A percentile compares a stretch with the other conserved stretches of the same genome.
Evolutionary conservation across 2,113 vertebrate genomes (phyloP).

Genomic region (Labrus mixtus): DNA sequence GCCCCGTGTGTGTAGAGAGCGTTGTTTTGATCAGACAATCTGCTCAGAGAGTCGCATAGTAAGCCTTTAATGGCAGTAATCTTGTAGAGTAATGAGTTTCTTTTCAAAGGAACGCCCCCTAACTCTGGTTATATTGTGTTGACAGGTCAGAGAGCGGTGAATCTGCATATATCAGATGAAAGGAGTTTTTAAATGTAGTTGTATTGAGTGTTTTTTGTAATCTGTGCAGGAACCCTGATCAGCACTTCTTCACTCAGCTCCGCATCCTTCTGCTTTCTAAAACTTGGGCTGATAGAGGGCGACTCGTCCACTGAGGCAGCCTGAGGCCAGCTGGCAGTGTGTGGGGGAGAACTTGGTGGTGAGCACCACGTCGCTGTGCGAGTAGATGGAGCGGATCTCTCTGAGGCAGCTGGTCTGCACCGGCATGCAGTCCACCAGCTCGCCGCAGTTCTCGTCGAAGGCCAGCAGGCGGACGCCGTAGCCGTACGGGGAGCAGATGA

Average conservation of each 20-base stretch:
- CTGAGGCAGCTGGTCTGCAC: conserved; percentile 90
- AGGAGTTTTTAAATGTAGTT: not conserved
- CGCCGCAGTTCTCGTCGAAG: conserved; percentile 92
- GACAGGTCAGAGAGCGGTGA: too few species aligned
- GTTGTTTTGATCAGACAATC: too few species aligned
- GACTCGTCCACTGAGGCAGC: conserved; percentile 97
- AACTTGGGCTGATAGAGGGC: conserved; percentile 99
- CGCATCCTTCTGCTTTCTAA: conserved; percentile 75
- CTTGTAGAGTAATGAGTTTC: too few species aligned
- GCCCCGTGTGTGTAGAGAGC: too few species aligned
- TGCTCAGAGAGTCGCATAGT: too few species aligned
- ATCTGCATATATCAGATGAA: not conserved
- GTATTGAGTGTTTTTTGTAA: too few species aligned
- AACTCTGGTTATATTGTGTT: too few species aligned
- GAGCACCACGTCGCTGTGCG: conserved; percentile 97
- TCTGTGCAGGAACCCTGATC: not conserved
- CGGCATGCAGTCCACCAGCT: conserved; percentile 96
- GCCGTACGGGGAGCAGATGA: conserved; percentile 97
- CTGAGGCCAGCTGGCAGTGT: conserved; percentile 99
- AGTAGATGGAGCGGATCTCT: conserved; percentile 96
- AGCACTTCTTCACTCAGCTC: conserved; percentile 39
- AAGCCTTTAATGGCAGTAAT: too few species aligned
- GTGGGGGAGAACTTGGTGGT: conserved; percentile 99
- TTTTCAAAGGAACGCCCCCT: too few species aligned
- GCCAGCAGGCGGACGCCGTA: conserved; percentile 96